A percentile compares a stretch with the other conserved stretches of the same genome.
phyloP scores from a whole-genome alignment of 92 coral and sea anemone genomes.

The Isaurus tuberculatus region DNA sequence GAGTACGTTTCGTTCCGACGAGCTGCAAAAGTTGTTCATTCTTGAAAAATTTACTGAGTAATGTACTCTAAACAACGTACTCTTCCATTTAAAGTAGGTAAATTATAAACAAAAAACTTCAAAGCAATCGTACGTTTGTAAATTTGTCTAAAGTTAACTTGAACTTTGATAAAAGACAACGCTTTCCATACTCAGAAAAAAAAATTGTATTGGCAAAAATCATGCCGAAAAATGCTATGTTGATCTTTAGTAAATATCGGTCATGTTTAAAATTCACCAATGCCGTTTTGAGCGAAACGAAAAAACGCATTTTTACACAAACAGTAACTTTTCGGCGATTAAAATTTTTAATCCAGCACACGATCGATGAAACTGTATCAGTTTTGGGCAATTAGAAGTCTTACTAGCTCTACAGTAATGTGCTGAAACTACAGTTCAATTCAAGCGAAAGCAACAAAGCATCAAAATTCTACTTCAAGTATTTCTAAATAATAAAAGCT shows the following conservation, averaged over 20 bases:
- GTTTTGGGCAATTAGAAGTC: not conserved
- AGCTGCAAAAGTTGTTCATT: no score
- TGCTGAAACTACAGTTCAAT: not conserved
- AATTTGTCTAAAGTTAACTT: not conserved
- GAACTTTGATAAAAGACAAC: not conserved
- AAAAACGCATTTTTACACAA: not conserved
- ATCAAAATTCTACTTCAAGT: not conserved
- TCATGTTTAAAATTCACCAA: not conserved
- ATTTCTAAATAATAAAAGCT: not conserved
- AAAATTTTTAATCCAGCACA: not conserved
- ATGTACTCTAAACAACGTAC: no score
- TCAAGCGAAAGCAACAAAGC: not conserved
- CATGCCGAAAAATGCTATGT: not conserved
- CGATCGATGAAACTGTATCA: constrained; percentile 1
- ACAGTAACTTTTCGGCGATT: not conserved
- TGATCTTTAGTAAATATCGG: not conserved
- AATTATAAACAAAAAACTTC: not conserved
- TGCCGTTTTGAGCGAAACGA: not conserved
- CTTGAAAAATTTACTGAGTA: no score
- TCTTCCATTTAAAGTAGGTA: not conserved
- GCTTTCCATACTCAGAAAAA: not conserved
- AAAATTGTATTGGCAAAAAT: not conserved
- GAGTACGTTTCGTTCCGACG: no score
- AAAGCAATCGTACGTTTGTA: not conserved
- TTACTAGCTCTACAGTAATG: not conserved